Conservation (phyloP, 2,888 invertebrate genomes). For the Heliothis peltigera region DNA sequence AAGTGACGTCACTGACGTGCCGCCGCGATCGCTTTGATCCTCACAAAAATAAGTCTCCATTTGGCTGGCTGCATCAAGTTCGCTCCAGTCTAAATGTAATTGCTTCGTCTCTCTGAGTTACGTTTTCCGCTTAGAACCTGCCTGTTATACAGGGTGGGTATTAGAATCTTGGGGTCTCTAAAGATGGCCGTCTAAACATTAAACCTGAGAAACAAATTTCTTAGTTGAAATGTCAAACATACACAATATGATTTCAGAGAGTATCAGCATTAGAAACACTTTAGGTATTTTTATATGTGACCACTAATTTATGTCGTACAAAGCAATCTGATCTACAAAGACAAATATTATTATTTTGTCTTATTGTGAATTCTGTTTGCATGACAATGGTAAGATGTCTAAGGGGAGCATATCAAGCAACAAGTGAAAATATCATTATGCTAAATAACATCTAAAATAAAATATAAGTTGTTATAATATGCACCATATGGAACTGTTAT, state of each 20-base stretch:
- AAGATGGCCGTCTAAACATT: not conserved
- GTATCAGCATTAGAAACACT: no score
- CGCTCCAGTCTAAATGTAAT: conserved; percentile 74
- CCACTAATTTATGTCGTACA: no score
- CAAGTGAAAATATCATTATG: not conserved
- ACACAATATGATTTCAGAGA: no score
- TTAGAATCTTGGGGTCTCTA: not conserved
- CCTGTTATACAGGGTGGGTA: conserved; percentile 6
- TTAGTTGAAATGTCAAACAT: no score
- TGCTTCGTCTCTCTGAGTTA: conserved; percentile 64
- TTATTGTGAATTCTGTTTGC: not conserved
- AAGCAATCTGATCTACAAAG: no score
- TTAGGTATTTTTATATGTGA: no score
- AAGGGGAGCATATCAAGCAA: not conserved
- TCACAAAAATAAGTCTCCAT: conserved; percentile 81
- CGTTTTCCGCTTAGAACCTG: conserved; percentile 25
- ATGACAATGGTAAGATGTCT: not conserved
- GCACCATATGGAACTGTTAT: no score
- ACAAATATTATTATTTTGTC: no score
- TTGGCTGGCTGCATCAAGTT: conserved; percentile 70
- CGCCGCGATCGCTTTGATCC: conserved; percentile 86
- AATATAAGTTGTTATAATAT: not conserved
- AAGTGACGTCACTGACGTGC: conserved; percentile 85
- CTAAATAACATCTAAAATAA: not conserved
- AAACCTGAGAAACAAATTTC: no score